Evolutionary conservation across 2,797 vertebrate species (phyloP).

Genomic region (Chiroxiphia lanceolata): DNA sequence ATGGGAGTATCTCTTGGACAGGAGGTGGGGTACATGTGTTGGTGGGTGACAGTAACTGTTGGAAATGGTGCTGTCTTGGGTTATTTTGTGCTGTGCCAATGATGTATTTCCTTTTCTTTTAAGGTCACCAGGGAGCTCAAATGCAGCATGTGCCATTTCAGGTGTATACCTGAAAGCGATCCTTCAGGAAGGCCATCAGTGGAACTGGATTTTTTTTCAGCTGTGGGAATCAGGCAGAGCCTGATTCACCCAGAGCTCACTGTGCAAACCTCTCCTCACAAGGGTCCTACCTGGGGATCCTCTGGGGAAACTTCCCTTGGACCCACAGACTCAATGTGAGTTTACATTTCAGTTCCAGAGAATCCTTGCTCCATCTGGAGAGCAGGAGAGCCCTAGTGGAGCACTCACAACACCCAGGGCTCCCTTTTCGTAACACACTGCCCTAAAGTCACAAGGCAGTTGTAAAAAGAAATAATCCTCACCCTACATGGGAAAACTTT

Average conservation of each 20-base stretch:
- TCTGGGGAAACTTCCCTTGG: background rate
- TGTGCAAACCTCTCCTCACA: background rate
- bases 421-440: background rate
- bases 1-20: background rate
- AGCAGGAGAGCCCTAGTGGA: background rate
- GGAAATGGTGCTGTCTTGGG: background rate
- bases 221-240: background rate
- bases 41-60: background rate
- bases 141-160: accelerated
- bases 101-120: background rate
- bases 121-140: background rate
- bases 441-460: background rate
- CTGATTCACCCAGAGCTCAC: background rate
- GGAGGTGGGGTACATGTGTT: background rate
- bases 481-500: constrained; percentile 39
- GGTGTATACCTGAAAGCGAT: background rate
- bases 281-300: background rate
- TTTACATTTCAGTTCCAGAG: background rate
- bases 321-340: background rate
- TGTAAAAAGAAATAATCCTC: background rate
- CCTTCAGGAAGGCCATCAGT: background rate
- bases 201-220: background rate
- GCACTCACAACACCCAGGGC: background rate
- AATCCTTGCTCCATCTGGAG: accelerated
- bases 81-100: background rate